A percentile compares a stretch with the other conserved stretches of the same genome.
Conservation (phyloP, 1,140 invertebrate genomes). For the Meloidogyne chitwoodi region DNA sequence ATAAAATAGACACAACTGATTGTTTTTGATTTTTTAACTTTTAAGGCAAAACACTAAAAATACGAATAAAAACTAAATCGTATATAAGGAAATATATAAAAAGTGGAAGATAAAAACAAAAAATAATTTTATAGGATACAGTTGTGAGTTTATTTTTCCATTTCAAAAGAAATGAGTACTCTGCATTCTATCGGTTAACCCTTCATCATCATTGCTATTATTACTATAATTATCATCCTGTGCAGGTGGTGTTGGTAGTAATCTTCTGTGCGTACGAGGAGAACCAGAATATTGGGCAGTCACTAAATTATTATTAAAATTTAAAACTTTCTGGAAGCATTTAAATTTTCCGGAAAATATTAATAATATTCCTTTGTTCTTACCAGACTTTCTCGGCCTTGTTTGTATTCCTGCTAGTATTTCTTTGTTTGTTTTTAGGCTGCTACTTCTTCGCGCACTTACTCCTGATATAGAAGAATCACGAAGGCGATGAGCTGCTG, state of each 20-base stretch:
- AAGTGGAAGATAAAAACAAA: background rate
- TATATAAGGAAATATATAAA: background rate
- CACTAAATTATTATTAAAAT: background rate
- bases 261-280: constrained; percentile 33
- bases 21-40: too few species aligned
- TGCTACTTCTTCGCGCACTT: background rate
- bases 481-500: background rate
- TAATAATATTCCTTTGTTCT: too few species aligned
- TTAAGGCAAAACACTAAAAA: background rate
- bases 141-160: too few species aligned
- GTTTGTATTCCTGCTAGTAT: background rate
- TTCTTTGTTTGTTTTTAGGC: constrained; percentile 6
- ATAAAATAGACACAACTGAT: too few species aligned
- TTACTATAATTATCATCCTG: constrained; percentile 2
- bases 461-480: background rate
- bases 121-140: too few species aligned
- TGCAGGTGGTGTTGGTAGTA: constrained; percentile 32
- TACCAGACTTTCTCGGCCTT: background rate
- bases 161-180: background rate
- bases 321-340: background rate
- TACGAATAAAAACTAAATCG: background rate
- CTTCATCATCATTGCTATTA: background rate
- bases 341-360: too few species aligned
- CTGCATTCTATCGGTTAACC: constrained; percentile 7
- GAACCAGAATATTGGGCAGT: constrained; percentile 16